Conservation (phyloP, 2,888 invertebrate genomes). For the Lathronympha strigana region DNA sequence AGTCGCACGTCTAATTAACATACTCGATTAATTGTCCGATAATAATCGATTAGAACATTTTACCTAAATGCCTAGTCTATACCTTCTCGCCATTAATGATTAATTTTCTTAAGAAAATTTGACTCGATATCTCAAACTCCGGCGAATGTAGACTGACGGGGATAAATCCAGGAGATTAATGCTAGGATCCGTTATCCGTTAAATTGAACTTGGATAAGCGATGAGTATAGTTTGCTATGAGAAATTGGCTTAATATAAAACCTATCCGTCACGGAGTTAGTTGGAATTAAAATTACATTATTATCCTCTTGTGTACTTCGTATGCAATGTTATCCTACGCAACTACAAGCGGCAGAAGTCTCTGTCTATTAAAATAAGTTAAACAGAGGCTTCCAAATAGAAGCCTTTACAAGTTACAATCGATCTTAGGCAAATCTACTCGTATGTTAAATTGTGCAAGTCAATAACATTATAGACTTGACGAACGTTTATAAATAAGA, state of each 20-base stretch:
- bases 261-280: not conserved
- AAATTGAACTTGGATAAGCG: slow-evolving; percentile 8
- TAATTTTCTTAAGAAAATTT: slow-evolving; percentile 8
- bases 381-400: too few species aligned
- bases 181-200: slow-evolving; percentile 2
- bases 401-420: too few species aligned
- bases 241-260: not conserved
- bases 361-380: too few species aligned
- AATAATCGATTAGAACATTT: not conserved
- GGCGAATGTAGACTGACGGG: not conserved
- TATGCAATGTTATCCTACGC: too few species aligned
- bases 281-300: not conserved
- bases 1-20: too few species aligned
- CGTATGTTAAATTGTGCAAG: too few species aligned
- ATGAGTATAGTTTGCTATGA: slow-evolving; percentile 9
- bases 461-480: too few species aligned
- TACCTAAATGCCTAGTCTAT: not conserved
- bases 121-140: slow-evolving; percentile 3
- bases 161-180: slow-evolving; percentile 10
- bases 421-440: too few species aligned
- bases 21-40: too few species aligned
- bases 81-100: not conserved
- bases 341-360: too few species aligned
- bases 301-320: too few species aligned
- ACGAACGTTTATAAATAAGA: too few species aligned